Conservation (phyloP, 2,888 invertebrate genomes). For the Bombylius discolor region DNA sequence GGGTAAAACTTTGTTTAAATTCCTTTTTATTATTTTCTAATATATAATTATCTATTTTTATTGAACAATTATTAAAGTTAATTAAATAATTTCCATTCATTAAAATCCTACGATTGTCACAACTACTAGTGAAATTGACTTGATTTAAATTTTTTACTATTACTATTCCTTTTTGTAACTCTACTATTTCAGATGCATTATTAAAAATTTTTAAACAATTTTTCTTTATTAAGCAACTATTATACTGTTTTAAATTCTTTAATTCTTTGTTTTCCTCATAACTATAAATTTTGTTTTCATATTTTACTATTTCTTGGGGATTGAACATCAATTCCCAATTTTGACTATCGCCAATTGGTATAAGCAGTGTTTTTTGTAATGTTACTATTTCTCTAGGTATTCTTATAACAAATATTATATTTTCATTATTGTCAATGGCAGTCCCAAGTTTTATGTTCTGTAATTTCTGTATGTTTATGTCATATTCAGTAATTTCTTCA, state of each 20-base stretch:
- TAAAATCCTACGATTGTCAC: constrained; percentile 1
- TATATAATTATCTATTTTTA: neutral
- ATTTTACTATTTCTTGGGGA: constrained; percentile 4
- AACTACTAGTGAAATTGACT: neutral
- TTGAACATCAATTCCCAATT: neutral
- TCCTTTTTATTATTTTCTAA: constrained; percentile 2
- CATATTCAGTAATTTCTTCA: neutral
- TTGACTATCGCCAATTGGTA: neutral
- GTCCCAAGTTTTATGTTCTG: constrained; percentile 3
- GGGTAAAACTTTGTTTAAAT: constrained; percentile 4
- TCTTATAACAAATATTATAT: constrained; percentile 3
- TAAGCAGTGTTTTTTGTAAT: neutral
- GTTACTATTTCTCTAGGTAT: constrained; percentile 1
- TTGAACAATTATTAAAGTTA: constrained; percentile 3
- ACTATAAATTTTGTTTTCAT: constrained; percentile 1
- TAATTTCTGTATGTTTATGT: constrained; percentile 1
- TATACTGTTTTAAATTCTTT: neutral
- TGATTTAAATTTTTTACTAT: neutral
- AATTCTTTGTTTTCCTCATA: neutral
- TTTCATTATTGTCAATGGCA: neutral
- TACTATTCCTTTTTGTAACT: neutral
- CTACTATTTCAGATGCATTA: constrained; percentile 3
- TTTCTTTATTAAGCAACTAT: neutral
- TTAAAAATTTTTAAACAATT: constrained; percentile 5
- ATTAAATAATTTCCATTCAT: constrained; percentile 2